Percentiles rank a stretch among this genome's conserved stretches.
These are phyloP conservation scores for Procambarus virginalis DNA, from an alignment of 1,140 invertebrate genomes.

Conservation along the genomic window DNA sequence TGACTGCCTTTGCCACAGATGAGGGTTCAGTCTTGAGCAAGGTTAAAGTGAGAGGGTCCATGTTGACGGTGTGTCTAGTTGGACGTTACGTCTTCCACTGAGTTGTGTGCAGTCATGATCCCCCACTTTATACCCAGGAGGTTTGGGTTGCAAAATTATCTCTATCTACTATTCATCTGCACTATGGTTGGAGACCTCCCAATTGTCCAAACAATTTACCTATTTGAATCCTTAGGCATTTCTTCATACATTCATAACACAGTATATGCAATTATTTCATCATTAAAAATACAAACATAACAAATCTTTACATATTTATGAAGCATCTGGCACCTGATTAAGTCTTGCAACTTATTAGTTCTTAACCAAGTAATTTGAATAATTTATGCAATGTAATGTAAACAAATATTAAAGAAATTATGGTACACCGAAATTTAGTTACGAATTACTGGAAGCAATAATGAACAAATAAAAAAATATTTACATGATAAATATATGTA, in stretches of 20 bases:
- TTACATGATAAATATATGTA: too few relatives aligned
- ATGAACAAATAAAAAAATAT: too few relatives aligned
- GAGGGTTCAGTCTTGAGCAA: not conserved
- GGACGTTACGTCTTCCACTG: not conserved
- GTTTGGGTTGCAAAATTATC: not conserved
- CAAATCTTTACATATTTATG: too few relatives aligned
- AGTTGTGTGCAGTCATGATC: not conserved
- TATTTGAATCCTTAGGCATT: too few relatives aligned
- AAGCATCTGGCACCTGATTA: not conserved
- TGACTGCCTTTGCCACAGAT: not conserved
- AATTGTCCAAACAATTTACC: too few relatives aligned
- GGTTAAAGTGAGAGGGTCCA: conserved; percentile 19
- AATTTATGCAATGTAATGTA: not conserved
- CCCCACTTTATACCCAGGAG: not conserved
- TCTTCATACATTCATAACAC: too few relatives aligned
- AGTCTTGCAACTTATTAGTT: not conserved
- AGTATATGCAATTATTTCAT: too few relatives aligned
- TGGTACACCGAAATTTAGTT: too few relatives aligned
- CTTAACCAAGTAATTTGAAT: not conserved
- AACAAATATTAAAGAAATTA: too few relatives aligned
- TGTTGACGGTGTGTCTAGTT: not conserved
- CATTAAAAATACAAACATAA: too few relatives aligned
- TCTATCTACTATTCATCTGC: not conserved
- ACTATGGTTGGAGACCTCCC: too few relatives aligned
- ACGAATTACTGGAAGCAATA: too few relatives aligned